A percentile compares a stretch with the other conserved stretches of the same genome.
Evolutionary conservation across 2,888 invertebrate species (phyloP).

Genomic region (Zelleria hepariella): DNA sequence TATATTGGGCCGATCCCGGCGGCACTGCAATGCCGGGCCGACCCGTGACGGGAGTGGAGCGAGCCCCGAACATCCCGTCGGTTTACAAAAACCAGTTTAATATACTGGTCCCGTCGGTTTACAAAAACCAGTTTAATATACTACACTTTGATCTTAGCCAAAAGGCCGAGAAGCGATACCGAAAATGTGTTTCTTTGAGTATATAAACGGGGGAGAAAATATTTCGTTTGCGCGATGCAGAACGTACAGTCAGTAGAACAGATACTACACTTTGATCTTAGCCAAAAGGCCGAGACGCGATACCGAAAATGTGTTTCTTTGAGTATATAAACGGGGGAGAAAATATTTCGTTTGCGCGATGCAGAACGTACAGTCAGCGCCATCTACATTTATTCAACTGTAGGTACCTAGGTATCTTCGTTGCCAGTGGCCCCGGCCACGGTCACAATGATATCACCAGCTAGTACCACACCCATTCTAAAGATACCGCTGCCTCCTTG

Average conservation of each 20-base stretch:
- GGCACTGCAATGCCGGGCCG: conserved; percentile 9
- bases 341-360: neutral
- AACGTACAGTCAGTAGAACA: too few relatives aligned
- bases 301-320: neutral
- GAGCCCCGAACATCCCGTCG: conserved; percentile 8
- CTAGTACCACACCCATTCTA: neutral
- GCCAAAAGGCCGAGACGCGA: conserved; percentile 9
- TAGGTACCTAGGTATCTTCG: neutral
- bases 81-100: conserved; percentile 8
- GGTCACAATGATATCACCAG: neutral
- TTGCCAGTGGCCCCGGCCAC: neutral
- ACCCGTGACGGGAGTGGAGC: conserved; percentile 9
- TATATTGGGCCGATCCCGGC: conserved; percentile 7
- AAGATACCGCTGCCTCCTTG: conserved; percentile 2
- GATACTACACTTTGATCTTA: conserved; percentile 9
- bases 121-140: conserved; percentile 6
- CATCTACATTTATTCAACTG: neutral
- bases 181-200: conserved; percentile 1
- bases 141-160: conserved; percentile 9
- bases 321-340: neutral
- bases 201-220: conserved; percentile 4
- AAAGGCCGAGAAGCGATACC: conserved; percentile 9
- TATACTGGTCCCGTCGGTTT: conserved; percentile 9
- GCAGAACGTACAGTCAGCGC: neutral
- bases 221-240: too few relatives aligned